Evolutionary conservation across 2,888 invertebrate genomes (phyloP).

Genomic region (Agrypnus murinus): DNA sequence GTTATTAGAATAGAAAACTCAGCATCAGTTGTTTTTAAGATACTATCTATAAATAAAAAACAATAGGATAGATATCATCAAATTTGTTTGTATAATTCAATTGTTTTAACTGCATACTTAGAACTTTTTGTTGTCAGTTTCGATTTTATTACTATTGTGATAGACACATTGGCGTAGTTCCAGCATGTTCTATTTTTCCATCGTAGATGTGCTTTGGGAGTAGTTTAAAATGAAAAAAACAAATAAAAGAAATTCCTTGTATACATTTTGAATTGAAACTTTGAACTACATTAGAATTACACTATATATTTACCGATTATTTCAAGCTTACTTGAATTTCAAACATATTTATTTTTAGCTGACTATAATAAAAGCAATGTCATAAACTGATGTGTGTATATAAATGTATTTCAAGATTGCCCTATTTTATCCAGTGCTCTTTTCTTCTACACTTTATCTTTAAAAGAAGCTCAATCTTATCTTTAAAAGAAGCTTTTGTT

Average conservation of each 20-base stretch:
- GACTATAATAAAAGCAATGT: neutral
- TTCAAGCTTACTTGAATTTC: slow-evolving; percentile 27
- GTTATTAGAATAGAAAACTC: no score
- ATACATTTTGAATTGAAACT: slow-evolving; percentile 5
- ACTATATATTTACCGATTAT: slow-evolving; percentile 12
- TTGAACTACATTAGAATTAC: neutral
- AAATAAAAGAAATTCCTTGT: neutral
- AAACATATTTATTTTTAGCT: slow-evolving; percentile 32
- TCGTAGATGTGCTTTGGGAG: slow-evolving; percentile 6
- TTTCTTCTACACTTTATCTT: no score
- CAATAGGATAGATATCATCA: no score
- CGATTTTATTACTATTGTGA: neutral
- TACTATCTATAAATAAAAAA: neutral
- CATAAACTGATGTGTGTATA: neutral
- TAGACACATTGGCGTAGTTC: slow-evolving; percentile 3
- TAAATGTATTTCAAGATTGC: neutral
- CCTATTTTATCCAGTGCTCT: no score
- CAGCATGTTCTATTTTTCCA: slow-evolving; percentile 32
- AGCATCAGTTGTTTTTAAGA: no score
- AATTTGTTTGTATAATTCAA: no score
- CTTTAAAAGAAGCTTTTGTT: neutral
- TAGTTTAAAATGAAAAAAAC: slow-evolving; percentile 1
- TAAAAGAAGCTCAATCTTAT: no score
- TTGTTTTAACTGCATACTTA: neutral
- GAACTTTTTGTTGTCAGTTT: neutral